Conservation (phyloP, 2,888 invertebrate genomes). For the Torymus texanus region DNA sequence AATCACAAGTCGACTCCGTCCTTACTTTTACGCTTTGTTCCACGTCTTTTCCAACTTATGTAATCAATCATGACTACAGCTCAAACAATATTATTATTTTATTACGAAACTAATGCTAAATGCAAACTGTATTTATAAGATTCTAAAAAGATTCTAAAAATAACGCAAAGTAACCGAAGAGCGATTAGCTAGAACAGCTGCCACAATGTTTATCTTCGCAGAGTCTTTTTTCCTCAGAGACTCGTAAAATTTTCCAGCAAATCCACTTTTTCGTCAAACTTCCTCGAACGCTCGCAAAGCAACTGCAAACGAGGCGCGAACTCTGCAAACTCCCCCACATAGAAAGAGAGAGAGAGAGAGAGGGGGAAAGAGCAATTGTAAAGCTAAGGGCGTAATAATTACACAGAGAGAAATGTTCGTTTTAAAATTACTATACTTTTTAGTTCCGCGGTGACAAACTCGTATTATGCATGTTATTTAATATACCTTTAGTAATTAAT, state of each 20-base stretch:
- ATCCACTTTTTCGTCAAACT: conserved; percentile 53
- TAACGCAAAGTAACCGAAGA: background rate
- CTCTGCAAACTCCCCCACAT: conserved; percentile 31
- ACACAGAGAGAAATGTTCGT: no score
- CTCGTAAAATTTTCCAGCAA: conserved; percentile 14
- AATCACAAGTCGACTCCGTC: no score
- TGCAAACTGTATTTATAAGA: background rate
- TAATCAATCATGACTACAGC: no score
- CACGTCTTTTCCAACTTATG: no score
- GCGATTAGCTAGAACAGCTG: background rate
- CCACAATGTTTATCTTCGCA: conserved; percentile 8
- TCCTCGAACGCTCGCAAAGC: conserved; percentile 58
- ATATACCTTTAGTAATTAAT: no score
- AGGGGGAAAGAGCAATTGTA: conserved; percentile 50
- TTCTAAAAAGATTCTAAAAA: conserved; percentile 6
- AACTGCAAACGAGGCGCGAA: conserved; percentile 15
- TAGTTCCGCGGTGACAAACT: no score
- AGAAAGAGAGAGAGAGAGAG: no score
- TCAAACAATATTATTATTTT: no score
- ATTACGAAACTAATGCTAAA: no score
- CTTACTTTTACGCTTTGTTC: no score
- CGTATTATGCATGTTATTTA: no score
- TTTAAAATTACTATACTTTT: no score
- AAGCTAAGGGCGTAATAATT: conserved; percentile 64
- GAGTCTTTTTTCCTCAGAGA: background rate